Percentiles rank a stretch among this genome's conserved stretches.
phyloP scores from a whole-genome alignment of 2,113 vertebrate species.

The Cinclus mexicanus region DNA sequence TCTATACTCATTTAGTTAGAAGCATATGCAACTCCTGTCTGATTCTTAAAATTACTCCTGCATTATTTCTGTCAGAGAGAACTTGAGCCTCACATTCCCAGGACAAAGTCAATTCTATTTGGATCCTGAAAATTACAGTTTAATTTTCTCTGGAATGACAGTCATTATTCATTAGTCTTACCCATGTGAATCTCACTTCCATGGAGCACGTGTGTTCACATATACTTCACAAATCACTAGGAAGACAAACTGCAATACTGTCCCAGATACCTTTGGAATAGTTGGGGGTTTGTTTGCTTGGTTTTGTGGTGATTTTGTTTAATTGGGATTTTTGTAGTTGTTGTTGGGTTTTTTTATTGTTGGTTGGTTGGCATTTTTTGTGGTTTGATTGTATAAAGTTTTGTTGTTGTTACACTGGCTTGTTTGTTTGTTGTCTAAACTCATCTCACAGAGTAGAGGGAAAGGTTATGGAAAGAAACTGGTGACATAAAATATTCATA shows the following conservation, averaged over 20 bases:
- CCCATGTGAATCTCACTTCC: not conserved
- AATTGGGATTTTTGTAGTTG: not conserved
- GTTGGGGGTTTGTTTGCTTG: not conserved
- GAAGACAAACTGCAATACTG: not conserved
- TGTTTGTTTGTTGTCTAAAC: not conserved
- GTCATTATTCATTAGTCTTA: not conserved
- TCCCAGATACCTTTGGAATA: not conserved
- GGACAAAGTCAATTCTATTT: not conserved
- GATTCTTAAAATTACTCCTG: too few species aligned
- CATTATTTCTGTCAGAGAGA: not conserved
- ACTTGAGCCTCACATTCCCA: not conserved
- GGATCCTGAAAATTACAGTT: not conserved
- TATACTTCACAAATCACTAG: not conserved
- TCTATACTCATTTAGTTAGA: not conserved
- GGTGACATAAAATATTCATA: not conserved
- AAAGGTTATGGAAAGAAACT: not conserved
- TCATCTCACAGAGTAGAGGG: not conserved
- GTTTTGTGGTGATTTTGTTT: not conserved
- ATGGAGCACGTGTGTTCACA: not conserved
- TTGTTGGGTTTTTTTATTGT: not conserved
- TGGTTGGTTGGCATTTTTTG: not conserved
- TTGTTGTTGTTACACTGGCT: not conserved
- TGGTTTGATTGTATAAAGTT: not conserved
- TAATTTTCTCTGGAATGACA: not conserved
- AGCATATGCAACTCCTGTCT: too few species aligned